Evolutionary conservation across 2,113 vertebrate species (phyloP).

Genomic region (Gobius niger): DNA sequence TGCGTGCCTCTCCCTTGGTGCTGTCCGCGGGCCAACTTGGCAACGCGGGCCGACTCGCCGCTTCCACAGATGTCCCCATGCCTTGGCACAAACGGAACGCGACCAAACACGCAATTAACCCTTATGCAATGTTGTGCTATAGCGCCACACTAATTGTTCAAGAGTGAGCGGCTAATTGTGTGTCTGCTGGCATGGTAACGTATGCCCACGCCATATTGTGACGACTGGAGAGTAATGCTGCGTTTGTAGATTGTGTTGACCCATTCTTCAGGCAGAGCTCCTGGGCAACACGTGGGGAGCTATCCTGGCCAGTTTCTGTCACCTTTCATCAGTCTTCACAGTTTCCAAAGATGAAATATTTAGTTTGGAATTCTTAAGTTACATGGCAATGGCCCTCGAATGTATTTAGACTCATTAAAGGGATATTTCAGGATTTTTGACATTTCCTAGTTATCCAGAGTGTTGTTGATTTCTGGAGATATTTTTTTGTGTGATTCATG

Average conservation of each 20-base stretch:
- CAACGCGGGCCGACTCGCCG: slow-evolving; percentile 41
- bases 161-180: slow-evolving; percentile 19
- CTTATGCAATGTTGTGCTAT: slow-evolving; percentile 15
- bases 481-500: too few relatives aligned
- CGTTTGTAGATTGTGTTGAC: not conserved
- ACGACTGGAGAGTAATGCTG: slow-evolving; percentile 1
- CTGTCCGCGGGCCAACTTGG: slow-evolving; percentile 63
- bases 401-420: too few relatives aligned
- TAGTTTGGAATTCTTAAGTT: too few relatives aligned
- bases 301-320: too few relatives aligned
- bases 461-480: too few relatives aligned
- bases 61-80: slow-evolving; percentile 64
- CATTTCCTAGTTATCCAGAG: too few relatives aligned
- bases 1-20: slow-evolving; percentile 46
- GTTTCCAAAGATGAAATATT: too few relatives aligned
- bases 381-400: too few relatives aligned
- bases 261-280: not conserved
- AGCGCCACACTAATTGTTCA: slow-evolving; percentile 21
- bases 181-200: slow-evolving; percentile 40
- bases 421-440: too few relatives aligned
- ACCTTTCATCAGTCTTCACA: too few relatives aligned
- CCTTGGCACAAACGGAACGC: slow-evolving; percentile 42
- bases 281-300: too few relatives aligned
- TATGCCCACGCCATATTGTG: slow-evolving; percentile 22
- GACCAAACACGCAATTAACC: slow-evolving; percentile 35